Conservation (phyloP, 1,140 invertebrate genomes). For the Hirudo medicinalis region DNA sequence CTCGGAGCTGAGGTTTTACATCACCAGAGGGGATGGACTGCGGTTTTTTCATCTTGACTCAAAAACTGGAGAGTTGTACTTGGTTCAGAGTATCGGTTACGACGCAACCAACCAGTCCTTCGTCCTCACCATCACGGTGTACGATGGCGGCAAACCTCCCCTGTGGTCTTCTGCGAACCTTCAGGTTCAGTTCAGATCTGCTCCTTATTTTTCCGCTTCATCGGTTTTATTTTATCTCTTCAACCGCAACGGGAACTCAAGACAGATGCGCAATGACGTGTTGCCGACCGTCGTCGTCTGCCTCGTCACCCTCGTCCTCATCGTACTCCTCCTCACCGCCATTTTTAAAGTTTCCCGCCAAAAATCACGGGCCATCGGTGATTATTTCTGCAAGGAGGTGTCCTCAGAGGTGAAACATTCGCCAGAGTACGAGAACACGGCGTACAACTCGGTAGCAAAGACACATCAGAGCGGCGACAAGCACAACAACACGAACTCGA, state of each 20-base stretch:
- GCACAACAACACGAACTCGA: neutral
- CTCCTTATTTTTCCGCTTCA: neutral
- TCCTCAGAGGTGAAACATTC: too few species aligned
- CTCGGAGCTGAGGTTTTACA: constrained; percentile 1
- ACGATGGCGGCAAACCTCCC: neutral
- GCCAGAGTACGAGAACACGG: too few species aligned
- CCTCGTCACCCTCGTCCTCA: neutral
- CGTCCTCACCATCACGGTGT: neutral
- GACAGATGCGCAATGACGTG: neutral
- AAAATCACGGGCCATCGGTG: neutral
- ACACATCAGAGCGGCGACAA: too few species aligned
- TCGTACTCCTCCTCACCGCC: constrained; percentile 11
- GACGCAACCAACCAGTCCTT: constrained; percentile 1
- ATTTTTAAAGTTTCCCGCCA: constrained; percentile 10
- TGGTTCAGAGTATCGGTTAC: neutral
- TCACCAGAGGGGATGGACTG: neutral
- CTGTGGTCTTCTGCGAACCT: neutral
- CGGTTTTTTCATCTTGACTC: constrained; percentile 9
- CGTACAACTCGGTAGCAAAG: too few species aligned
- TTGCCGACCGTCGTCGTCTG: constrained; percentile 11
- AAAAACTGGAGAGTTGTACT: constrained; percentile 1
- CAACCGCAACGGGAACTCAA: neutral
- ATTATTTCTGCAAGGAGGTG: neutral
- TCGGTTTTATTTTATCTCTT: constrained; percentile 10
- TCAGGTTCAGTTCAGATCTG: constrained; percentile 8